Conservation (phyloP, 37 sponge, comb jelly and placozoan genomes). For the Eunapius fragilis region DNA sequence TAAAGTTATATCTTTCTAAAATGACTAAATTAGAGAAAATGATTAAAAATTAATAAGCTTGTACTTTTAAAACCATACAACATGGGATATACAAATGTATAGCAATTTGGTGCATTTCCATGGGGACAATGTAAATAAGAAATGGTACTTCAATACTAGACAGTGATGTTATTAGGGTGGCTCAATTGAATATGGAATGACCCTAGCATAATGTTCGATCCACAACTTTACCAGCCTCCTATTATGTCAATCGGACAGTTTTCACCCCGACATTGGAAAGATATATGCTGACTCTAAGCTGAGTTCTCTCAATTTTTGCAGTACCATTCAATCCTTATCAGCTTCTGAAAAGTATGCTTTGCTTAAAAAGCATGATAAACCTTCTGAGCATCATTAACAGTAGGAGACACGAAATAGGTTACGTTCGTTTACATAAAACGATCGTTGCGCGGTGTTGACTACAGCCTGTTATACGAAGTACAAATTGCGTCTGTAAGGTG, state of each 20-base stretch:
- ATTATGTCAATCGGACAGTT: background rate
- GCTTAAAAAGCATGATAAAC: background rate
- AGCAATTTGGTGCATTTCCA: background rate
- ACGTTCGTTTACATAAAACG: too few relatives aligned
- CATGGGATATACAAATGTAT: background rate
- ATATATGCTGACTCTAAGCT: background rate
- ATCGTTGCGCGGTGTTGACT: too few relatives aligned
- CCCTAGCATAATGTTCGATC: background rate
- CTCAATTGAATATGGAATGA: background rate
- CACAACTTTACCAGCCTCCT: background rate
- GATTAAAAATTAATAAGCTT: background rate
- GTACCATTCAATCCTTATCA: background rate
- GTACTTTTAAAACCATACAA: background rate
- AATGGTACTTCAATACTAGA: background rate
- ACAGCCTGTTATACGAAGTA: too few relatives aligned
- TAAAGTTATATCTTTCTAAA: background rate
- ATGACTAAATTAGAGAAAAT: background rate
- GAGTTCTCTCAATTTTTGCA: background rate
- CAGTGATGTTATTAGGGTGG: background rate
- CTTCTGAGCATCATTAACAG: background rate
- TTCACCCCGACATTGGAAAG: background rate
- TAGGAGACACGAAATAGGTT: too few relatives aligned
- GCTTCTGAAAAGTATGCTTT: slow-evolving; percentile 3
- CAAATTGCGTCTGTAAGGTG: too few relatives aligned
- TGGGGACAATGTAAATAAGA: background rate